Evolutionary conservation across 1,140 invertebrate species (phyloP), one percentile per base, ranked within the genome.

Genomic region (Nilaparvata lugens): DNA sequence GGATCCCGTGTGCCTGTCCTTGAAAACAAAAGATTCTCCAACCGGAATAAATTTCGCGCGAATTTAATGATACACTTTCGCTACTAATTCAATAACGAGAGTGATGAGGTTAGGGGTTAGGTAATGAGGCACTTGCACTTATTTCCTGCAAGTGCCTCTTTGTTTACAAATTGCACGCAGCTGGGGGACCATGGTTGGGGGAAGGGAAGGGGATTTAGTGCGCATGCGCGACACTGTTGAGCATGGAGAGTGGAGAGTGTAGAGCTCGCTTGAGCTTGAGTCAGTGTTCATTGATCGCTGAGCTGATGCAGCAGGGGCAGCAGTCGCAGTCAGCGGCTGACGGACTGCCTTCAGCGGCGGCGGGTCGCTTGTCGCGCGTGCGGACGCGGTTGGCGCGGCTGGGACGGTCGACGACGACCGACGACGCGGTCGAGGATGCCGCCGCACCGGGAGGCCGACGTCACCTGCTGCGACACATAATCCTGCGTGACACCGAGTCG

Each of bases 341-440:
- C 25, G 23, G 51, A 48, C 16, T 35, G 24, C 25, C n/a, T n/a
- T n/a, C n/a, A n/a, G 56, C 48, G 35, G 51, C 48, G 45, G 21
- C 48, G 53, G 51, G 52, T 72, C 14, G 70, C 66, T 23, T 60
- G 56, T 66, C 61, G 4, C 68, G 68, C 48, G 65, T 73, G 16
- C 4, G 70, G 72, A 24, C 67, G 60, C 23, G 55, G 62, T 40
- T 68, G 62, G 14, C 56, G 25, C 19, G 52, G 23, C 18, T 56
- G 13, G 59, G 59, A 13, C 28, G 59, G 4, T 54, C 60, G 45
- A 53, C 55, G 57, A 57, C 52, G 6, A 54, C 55, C 18, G 54
- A 53, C n/a, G 48, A 40, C 24, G 51, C 25, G 60, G 59, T 24
- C 64, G 59, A 66, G 0, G 69, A 67, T 23, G 61, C 23, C n/a